Conservation (phyloP, 2,888 invertebrate genomes). For the Microctonus brassicae region DNA sequence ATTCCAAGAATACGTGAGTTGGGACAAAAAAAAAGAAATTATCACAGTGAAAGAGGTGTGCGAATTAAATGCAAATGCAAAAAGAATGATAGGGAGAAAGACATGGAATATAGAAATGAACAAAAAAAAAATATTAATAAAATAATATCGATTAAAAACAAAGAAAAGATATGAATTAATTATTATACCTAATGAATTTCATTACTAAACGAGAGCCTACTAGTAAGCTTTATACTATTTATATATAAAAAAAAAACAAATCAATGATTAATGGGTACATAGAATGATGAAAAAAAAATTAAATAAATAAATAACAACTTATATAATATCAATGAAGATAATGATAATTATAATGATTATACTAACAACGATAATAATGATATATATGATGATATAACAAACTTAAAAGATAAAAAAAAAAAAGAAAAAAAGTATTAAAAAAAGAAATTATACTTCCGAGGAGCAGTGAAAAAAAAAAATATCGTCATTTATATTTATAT, state of each 20-base stretch:
- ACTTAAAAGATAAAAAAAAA: slow-evolving; percentile 34
- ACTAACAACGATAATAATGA: slow-evolving; percentile 44
- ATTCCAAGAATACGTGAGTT: slow-evolving; percentile 21
- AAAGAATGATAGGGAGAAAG: neutral
- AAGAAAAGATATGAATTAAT: slow-evolving; percentile 46
- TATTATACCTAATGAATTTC: slow-evolving; percentile 46
- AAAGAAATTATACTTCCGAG: slow-evolving; percentile 32
- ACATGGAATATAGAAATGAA: slow-evolving; percentile 9
- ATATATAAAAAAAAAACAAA: slow-evolving; percentile 52
- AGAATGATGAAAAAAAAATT: slow-evolving; percentile 40
- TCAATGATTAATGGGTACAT: slow-evolving; percentile 49
- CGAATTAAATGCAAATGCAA: neutral
- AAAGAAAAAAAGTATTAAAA: slow-evolving; percentile 28
- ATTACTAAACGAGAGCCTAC: slow-evolving; percentile 57
- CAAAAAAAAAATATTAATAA: slow-evolving; percentile 27
- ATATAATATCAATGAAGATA: too few species aligned
- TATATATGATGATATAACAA: slow-evolving; percentile 35
- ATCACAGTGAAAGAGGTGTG: slow-evolving; percentile 1
- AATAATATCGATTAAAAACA: slow-evolving; percentile 42
- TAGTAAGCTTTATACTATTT: slow-evolving; percentile 62
- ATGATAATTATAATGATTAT: slow-evolving; percentile 44
- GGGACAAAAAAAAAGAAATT: slow-evolving; percentile 21
- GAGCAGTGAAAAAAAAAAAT: slow-evolving; percentile 18
- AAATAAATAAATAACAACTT: slow-evolving; percentile 36
- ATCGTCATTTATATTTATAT: neutral